Base-by-base conservation (phyloP, 2,888 invertebrate species). In the Xylophagus ater region DNA sequence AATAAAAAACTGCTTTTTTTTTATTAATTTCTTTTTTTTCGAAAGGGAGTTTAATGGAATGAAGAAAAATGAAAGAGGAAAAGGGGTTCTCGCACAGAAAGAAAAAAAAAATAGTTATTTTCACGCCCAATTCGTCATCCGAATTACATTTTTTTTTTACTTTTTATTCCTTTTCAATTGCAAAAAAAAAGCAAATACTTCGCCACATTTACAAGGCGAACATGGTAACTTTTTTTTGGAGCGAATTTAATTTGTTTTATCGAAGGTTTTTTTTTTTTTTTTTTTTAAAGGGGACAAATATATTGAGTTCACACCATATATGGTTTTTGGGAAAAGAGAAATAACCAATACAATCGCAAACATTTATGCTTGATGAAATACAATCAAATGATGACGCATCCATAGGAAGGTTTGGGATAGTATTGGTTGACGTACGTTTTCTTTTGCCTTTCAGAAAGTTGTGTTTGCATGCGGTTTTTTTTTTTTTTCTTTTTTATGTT, bases 121-220 rank as follows among this genome's bases (percentile, higher is more conserved):
- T 43, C 40, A 43, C 43, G 43, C 43, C 43, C 43, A 37, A 40
- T 43, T 43, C 43, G 43, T 40, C 43, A 43, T 43, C 43, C n/a
- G n/a, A n/a, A n/a, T n/a, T n/a, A n/a, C n/a, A 31, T 23, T 28
- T 18, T 15, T 25, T 13, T 25, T 35, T 25, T 14, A 13, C 14
- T 8, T 25, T 15, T 21, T 21, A 10, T 23, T 14, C 34, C 14
- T 12, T 34, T 20, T 32, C 18, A 14, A 14, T 19, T 20, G 6
- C 18, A 13, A 21, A 13, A 33, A 13, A 19, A 18, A 20, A 33
- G 21, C 12, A n/a, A n/a, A n/a, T n/a, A n/a, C n/a, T n/a, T n/a
- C n/a, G n/a, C n/a, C n/a, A n/a, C n/a, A n/a, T 21, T 13, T 19
- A 15, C 31, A 38, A 26, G 32, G 39, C 25, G 28, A 26, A 17